These are phyloP conservation scores for Apostichopus leukothele DNA, from an alignment of 53 echinoderm and acorn worm genomes.

Conservation along the genomic window DNA sequence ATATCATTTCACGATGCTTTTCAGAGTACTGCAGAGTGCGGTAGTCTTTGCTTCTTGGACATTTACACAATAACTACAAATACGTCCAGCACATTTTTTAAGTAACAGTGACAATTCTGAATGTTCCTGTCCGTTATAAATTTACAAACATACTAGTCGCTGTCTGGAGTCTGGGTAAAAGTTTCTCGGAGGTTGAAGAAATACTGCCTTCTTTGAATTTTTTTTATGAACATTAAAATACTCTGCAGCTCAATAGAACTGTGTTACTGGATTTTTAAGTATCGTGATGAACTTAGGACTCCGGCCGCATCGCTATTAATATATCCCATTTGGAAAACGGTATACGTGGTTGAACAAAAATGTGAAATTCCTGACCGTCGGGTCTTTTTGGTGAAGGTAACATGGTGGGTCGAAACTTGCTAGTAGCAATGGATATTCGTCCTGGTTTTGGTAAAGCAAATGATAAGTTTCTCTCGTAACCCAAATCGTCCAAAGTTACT, in stretches of 20 bases:
- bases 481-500: slow-evolving; percentile 35
- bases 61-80: slow-evolving; percentile 20
- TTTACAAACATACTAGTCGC: not conserved
- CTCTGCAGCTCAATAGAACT: slow-evolving; percentile 1
- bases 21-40: not conserved
- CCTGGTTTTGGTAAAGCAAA: slow-evolving; percentile 8
- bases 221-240: not conserved
- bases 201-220: not conserved
- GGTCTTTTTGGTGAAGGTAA: not conserved
- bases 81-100: slow-evolving; percentile 1
- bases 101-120: slow-evolving; percentile 7
- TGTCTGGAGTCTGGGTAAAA: not conserved
- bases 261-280: slow-evolving; percentile 15
- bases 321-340: not conserved
- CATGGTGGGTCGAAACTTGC: not conserved
- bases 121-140: slow-evolving; percentile 31
- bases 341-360: slow-evolving; percentile 23
- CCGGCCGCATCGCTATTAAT: not conserved
- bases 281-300: slow-evolving; percentile 1
- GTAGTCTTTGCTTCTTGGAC: not conserved
- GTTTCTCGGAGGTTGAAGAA: not conserved
- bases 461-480: slow-evolving; percentile 35
- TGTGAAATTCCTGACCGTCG: not conserved
- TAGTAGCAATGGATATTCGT: not conserved
- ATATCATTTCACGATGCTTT: not conserved